Percentiles rank a stretch among this genome's conserved stretches.
phyloP scores from a whole-genome alignment of 1,140 invertebrate species.

The Grapholita molesta region DNA sequence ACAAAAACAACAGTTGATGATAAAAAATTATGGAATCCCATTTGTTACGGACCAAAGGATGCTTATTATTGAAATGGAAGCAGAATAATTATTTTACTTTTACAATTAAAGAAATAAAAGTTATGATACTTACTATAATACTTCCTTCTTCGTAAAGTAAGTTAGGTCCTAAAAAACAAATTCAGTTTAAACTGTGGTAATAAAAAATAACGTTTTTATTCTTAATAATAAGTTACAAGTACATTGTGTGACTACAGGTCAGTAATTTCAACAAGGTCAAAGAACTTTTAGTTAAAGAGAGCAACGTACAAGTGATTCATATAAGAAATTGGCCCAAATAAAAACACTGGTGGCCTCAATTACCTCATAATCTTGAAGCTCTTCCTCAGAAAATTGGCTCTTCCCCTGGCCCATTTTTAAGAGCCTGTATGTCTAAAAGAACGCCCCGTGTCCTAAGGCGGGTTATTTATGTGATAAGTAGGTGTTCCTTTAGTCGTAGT shows the following conservation, averaged over 20 bases:
- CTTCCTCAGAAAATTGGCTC: constrained; percentile 92
- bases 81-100: no score
- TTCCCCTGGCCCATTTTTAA: constrained; percentile 85
- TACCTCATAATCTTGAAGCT: constrained; percentile 94
- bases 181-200: background rate
- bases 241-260: background rate
- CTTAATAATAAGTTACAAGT: no score
- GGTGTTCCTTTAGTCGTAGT: background rate
- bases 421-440: background rate
- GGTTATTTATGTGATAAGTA: background rate
- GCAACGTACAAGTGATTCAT: background rate
- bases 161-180: constrained; percentile 86
- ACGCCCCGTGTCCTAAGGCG: background rate
- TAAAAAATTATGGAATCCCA: no score
- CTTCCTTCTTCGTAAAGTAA: constrained; percentile 94
- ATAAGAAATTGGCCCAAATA: constrained; percentile 5
- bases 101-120: background rate
- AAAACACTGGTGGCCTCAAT: constrained; percentile 16
- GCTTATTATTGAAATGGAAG: no score
- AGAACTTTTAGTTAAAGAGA: background rate
- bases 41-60: no score
- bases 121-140: constrained; percentile 88
- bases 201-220: no score
- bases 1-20: no score
- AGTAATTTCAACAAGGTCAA: background rate